A percentile compares a stretch with the other conserved stretches of the same genome.
Conservation (phyloP, 1,140 invertebrate genomes). For the Pachypsylla venusta region DNA sequence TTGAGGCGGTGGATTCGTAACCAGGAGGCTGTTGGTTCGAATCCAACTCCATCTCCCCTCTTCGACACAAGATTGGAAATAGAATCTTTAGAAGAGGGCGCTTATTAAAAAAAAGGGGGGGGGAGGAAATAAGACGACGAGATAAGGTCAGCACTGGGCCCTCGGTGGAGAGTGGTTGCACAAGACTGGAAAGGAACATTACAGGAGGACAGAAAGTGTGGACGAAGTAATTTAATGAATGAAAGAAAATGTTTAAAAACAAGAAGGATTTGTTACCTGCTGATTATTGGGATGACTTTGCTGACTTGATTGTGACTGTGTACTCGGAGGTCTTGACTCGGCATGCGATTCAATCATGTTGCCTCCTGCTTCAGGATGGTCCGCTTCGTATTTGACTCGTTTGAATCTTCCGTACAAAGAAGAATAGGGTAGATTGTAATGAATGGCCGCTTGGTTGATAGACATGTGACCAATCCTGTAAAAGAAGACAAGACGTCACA, state of each 20-base stretch:
- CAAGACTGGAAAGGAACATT: not conserved
- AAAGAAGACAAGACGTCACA: too few species aligned
- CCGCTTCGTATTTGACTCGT: conserved; percentile 41
- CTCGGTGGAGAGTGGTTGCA: not conserved
- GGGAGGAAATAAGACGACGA: not conserved
- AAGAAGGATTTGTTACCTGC: not conserved
- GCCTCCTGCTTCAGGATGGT: conserved; percentile 25
- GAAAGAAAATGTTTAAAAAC: not conserved
- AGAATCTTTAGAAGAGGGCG: not conserved
- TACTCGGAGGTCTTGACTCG: not conserved
- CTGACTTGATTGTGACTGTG: not conserved
- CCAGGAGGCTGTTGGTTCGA: not conserved
- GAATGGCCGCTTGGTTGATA: conserved; percentile 84
- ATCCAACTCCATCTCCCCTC: not conserved
- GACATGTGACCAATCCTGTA: conserved; percentile 76
- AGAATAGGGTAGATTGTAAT: conserved; percentile 77
- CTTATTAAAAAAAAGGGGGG: not conserved
- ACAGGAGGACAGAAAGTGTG: not conserved
- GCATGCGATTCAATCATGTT: not conserved
- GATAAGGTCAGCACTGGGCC: not conserved
- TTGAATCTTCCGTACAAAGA: conserved; percentile 77
- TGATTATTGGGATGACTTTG: not conserved
- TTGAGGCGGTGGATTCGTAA: not conserved
- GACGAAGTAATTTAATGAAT: not conserved
- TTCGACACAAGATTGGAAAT: not conserved